Conservation (phyloP, 1,140 invertebrate species). For the Drosophila melanica region DNA sequence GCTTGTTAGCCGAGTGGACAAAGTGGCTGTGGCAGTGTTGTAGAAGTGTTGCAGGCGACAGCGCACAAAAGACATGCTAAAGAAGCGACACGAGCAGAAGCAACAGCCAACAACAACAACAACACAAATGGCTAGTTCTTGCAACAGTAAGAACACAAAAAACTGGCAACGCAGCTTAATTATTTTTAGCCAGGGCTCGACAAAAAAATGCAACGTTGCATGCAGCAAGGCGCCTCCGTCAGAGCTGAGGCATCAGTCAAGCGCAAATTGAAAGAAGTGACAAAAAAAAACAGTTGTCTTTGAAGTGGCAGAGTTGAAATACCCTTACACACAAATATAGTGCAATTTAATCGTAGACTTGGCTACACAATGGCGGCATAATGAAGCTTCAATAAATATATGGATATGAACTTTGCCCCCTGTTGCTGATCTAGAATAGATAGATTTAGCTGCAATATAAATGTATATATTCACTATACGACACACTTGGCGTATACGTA, state of each 20-base stretch:
- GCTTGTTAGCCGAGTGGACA: conserved; percentile 43
- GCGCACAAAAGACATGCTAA: conserved; percentile 40
- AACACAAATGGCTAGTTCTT: not conserved
- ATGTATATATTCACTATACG: no score
- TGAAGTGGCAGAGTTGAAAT: no score
- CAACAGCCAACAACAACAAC: not conserved
- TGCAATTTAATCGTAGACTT: no score
- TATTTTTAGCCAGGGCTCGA: conserved; percentile 50
- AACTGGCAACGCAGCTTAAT: conserved; percentile 61
- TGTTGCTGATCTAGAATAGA: no score
- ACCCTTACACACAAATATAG: no score
- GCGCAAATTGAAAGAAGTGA: conserved; percentile 1
- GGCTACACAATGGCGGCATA: no score
- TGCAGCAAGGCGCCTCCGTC: conserved; percentile 12
- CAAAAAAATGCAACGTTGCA: conserved; percentile 20
- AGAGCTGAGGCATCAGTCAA: not conserved
- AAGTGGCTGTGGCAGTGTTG: conserved; percentile 23
- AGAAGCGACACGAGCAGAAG: conserved; percentile 9
- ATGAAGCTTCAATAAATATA: no score
- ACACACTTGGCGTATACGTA: no score
- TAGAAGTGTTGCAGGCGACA: conserved; percentile 61
- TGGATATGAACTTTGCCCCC: no score
- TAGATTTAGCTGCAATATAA: no score
- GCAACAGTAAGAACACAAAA: conserved; percentile 13
- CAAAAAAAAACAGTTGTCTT: no score